Percentiles rank a stretch among this genome's conserved stretches.
Conservation (phyloP, 2,797 vertebrate genomes). For the Crocodylus rhombifer region DNA sequence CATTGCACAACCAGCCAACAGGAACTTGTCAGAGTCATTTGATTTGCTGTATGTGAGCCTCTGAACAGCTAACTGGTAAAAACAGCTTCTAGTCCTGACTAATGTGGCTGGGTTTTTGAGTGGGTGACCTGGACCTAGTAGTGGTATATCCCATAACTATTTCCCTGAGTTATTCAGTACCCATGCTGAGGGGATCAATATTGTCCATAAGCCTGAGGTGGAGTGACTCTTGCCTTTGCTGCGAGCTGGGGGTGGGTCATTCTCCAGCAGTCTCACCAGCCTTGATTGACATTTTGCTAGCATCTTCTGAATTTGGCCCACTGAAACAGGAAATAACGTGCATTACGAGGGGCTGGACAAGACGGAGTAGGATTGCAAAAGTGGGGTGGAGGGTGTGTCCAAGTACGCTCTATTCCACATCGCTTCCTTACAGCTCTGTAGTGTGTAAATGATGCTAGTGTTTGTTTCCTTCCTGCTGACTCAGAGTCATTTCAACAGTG, state of each 20-base stretch:
- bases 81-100: too few relatives aligned
- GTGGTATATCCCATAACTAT: too few relatives aligned
- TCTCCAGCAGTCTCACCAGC: not conserved
- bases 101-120: too few relatives aligned
- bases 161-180: too few relatives aligned
- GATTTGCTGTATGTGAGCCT: too few relatives aligned
- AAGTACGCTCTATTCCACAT: not conserved
- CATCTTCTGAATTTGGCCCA: not conserved
- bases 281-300: not conserved
- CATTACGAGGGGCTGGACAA: not conserved
- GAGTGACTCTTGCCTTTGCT: not conserved
- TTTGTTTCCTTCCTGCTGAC: not conserved
- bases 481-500: not conserved
- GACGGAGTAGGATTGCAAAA: not conserved
- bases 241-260: not conserved
- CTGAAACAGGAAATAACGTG: not conserved
- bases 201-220: not conserved
- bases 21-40: too few relatives aligned
- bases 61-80: too few relatives aligned
- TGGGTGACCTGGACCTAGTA: too few relatives aligned
- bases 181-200: too few relatives aligned
- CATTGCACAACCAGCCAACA: too few relatives aligned
- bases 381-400: not conserved
- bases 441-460: not conserved
- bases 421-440: not conserved